Base-by-base conservation (phyloP, 2,888 invertebrate genomes). In the Apodemia mormo region DNA sequence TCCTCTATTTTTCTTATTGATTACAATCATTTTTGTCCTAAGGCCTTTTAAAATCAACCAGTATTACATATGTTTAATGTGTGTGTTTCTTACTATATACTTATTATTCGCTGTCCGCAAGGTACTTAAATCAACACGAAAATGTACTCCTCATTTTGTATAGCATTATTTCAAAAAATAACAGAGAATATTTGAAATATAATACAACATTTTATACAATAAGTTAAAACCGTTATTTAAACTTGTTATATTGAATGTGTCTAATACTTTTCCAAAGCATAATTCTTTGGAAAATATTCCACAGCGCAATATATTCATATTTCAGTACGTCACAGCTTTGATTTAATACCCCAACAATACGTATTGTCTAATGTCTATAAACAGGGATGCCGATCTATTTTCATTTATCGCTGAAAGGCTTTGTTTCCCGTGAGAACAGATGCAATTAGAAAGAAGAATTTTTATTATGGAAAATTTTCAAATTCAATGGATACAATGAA, bases 341-440 rank as follows among this genome's bases (percentile, higher is more conserved):
- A 58, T 58, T 58, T 58, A 58, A 58, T 58, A 58, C 58, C 58
- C 30, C 58, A 29, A 58, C 58, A 58, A 58, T 58, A 30, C 12
- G 58, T 58, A 58, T 58, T 58, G 58, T 58, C 45, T 45, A 12
- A 10, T 12, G 45, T 45, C 29, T 58, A 29, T 58, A 58, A 58
- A 30, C 58, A 58, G 58, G 30, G 58, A 22, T 58, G 10, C 58
- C 58, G 12, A 58, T 58, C 29, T 58, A 58, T 58, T 58, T 29
- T 58, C 30, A 58, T 58, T 56, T 58, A 58, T 12, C 14, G 12
- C 45, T 58, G 58, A 58, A 58, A 58, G 58, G 58, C 58, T 58
- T 58, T 58, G 58, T 58, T 58, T 30, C 58, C 58, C 58, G 45
- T 12, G 29, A 29, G 58, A 58, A 10, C 58, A 29, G 29, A 58